Conservation (phyloP, 1,140 invertebrate genomes). For the Megalopta genalis region DNA sequence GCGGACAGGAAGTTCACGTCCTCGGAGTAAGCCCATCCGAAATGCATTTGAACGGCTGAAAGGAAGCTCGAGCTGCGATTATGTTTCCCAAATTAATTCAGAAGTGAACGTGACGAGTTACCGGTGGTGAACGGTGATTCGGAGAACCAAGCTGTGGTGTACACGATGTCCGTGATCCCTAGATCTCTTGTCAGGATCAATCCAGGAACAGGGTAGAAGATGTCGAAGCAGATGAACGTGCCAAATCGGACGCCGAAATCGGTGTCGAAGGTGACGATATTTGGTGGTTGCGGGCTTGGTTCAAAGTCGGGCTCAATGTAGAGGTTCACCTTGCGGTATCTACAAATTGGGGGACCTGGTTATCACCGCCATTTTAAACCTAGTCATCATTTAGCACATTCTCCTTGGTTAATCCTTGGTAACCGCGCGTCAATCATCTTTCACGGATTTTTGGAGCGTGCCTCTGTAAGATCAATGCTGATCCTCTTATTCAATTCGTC, state of each 20-base stretch:
- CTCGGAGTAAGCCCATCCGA: constrained; percentile 80
- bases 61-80: constrained; percentile 1
- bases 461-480: no score
- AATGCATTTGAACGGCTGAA: constrained; percentile 80
- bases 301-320: constrained; percentile 82
- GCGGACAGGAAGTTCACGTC: constrained; percentile 82
- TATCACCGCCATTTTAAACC: no score
- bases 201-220: constrained; percentile 84
- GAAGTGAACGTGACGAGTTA: not conserved
- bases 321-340: constrained; percentile 88
- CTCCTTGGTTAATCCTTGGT: no score
- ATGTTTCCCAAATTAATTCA: no score
- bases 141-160: constrained; percentile 87
- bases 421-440: no score
- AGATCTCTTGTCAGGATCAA: constrained; percentile 80
- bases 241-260: constrained; percentile 93
- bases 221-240: constrained; percentile 87
- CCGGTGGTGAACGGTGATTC: constrained; percentile 86
- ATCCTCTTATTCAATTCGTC: no score
- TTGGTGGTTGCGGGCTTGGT: constrained; percentile 74
- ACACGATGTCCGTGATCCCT: constrained; percentile 85
- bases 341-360: not conserved
- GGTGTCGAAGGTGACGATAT: constrained; percentile 84
- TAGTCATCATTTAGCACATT: no score
- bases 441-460: no score